Evolutionary conservation across 1,140 invertebrate species (phyloP).

Genomic region (Drosophila pruinosa): DNA sequence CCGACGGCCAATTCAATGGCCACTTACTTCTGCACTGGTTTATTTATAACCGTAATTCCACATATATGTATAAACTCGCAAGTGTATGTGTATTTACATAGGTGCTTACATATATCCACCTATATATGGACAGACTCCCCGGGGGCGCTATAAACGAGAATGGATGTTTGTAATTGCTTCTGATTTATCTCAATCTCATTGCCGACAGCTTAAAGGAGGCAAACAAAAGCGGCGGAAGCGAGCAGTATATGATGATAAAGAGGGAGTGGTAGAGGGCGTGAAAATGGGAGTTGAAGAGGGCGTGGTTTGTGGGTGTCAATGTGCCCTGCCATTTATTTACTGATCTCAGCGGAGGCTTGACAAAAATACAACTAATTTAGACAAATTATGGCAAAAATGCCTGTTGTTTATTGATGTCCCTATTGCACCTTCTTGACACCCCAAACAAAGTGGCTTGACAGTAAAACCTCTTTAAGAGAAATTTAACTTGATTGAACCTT

Average conservation of each 20-base stretch:
- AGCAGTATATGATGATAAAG: no score
- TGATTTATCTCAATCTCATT: conserved; percentile 76
- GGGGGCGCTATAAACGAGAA: conserved; percentile 50
- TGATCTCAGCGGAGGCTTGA: conserved; percentile 58
- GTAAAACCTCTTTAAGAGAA: not conserved
- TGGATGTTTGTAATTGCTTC: conserved; percentile 75
- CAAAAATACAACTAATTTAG: conserved; percentile 67
- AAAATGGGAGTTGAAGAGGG: not conserved
- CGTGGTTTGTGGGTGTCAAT: conserved; percentile 5
- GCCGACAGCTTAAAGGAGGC: conserved; percentile 13
- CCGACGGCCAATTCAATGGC: conserved; percentile 15
- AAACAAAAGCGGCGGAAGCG: not conserved
- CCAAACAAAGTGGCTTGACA: no score
- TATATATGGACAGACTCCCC: conserved; percentile 2
- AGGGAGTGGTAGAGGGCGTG: not conserved
- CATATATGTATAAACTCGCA: not conserved
- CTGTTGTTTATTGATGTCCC: conserved; percentile 55
- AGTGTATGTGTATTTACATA: not conserved
- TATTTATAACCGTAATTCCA: not conserved
- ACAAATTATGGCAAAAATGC: conserved; percentile 65
- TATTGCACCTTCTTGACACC: conserved; percentile 18
- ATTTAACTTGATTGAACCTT: not conserved
- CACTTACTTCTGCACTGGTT: not conserved
- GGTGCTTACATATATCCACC: not conserved
- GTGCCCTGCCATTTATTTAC: conserved; percentile 62